Evolutionary conservation across 2,888 invertebrate genomes (phyloP), one percentile per base, ranked within the genome.

Genomic region (Serrognathus titanus): DNA sequence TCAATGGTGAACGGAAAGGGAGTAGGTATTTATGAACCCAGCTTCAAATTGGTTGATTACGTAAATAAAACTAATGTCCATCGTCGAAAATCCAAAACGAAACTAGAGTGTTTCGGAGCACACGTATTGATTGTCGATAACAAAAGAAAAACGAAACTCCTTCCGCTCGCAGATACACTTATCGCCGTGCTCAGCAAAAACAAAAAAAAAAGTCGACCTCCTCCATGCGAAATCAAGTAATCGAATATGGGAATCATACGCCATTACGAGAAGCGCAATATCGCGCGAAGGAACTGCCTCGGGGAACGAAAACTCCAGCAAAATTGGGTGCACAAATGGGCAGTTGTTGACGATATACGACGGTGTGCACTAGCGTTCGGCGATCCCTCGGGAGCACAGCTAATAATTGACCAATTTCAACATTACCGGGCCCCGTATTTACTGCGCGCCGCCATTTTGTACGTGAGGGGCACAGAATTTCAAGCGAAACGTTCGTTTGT

Each of bases 211-310:
- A 31, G 24, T 2, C 24, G 24, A 31, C 24, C 24, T 61, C 56
- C 63, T 62, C n/a, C 62, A 61, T 53, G 60, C 50, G 56, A 61
- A 59, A 46, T 48, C 58, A 49, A 51, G 47, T 59, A 61, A 62
- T 59, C 63, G 61, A 61, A 58, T 39, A 52, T 53, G 52, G 59
- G 58, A 48, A 48, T 48, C 48, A 48, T 48, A 37, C n/a, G 36
- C 36, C 37, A 12, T 48, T 48, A 37, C 24, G 36, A 35, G 48
- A 13, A 37, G 48, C 37, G 38, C 37, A 48, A 48, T 48, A 37
- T 48, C 37, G 13, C 37, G 35, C 36, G 24, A 16, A 10, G 41
- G 12, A 40, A 48, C 48, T 41, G 48, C 52, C 45, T 43, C 20
- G 49, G 43, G 43, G 54, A 53, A 38, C 45, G 51, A 47, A 47